Conservation (phyloP, 2,888 invertebrate genomes). For the Zygogramma bicolorata region DNA sequence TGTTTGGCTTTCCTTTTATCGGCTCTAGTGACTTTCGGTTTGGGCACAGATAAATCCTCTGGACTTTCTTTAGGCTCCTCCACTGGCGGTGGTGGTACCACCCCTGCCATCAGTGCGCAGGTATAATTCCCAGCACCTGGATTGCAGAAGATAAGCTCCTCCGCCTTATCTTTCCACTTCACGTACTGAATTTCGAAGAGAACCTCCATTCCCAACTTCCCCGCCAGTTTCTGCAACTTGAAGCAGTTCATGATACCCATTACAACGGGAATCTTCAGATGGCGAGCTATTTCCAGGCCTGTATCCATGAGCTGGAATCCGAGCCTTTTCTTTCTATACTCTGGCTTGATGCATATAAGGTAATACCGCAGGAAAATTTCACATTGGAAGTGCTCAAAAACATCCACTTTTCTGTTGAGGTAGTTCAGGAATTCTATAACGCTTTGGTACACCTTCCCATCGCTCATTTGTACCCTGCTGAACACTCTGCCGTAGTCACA, state of each 20-base stretch:
- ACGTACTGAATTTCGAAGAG: constrained; percentile 65
- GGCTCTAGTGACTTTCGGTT: constrained; percentile 11
- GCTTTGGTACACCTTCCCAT: constrained; percentile 60
- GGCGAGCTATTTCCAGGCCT: constrained; percentile 58
- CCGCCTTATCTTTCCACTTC: constrained; percentile 63
- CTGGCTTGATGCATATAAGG: constrained; percentile 57
- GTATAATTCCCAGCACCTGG: constrained; percentile 69
- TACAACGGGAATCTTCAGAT: constrained; percentile 57
- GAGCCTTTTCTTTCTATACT: constrained; percentile 54
- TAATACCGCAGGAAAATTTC: constrained; percentile 60
- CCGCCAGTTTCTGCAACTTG: constrained; percentile 58
- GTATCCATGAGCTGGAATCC: constrained; percentile 48
- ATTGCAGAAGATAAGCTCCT: constrained; percentile 67
- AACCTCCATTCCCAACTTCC: constrained; percentile 56
- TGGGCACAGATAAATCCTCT: constrained; percentile 9
- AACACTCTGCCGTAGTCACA: constrained; percentile 59
- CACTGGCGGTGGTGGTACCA: constrained; percentile 52
- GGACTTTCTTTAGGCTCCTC: constrained; percentile 34
- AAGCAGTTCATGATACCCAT: constrained; percentile 59
- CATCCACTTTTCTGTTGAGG: constrained; percentile 59
- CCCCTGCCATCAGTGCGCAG: constrained; percentile 62
- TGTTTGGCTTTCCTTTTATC: constrained; percentile 22
- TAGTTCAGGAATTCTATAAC: constrained; percentile 55
- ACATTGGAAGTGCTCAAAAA: constrained; percentile 58
- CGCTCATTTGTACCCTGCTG: constrained; percentile 56